Conservation (phyloP, 1,140 invertebrate species). For the Hypsibius dujardini region DNA sequence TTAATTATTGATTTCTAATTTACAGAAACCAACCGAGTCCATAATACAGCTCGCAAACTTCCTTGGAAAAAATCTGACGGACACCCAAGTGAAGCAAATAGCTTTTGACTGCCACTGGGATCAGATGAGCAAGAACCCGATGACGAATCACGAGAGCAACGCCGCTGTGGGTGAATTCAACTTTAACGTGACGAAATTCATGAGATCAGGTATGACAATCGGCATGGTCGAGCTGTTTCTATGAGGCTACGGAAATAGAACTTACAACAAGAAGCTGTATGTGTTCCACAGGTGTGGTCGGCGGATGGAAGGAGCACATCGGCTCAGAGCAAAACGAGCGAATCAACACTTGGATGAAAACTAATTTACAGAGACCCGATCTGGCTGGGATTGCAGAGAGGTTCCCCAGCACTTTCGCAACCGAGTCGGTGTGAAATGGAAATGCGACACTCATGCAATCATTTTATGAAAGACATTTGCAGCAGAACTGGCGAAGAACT, state of each 20-base stretch:
- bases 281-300: not conserved
- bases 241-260: not conserved
- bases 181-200: not conserved
- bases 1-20: not conserved
- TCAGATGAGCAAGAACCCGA: not conserved
- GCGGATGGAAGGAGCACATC: not conserved
- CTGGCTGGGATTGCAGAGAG: not conserved
- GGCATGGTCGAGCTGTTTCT: too few species aligned
- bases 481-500: too few species aligned
- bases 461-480: too few species aligned
- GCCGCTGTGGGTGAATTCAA: not conserved
- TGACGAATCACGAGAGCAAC: not conserved
- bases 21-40: not conserved
- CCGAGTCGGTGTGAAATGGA: not conserved
- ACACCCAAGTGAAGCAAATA: not conserved
- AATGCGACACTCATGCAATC: too few species aligned
- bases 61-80: not conserved
- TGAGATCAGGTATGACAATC: not conserved
- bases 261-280: not conserved
- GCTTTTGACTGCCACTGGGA: not conserved
- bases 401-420: not conserved
- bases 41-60: not conserved
- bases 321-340: not conserved
- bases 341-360: constrained; percentile 5
- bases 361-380: not conserved